These are phyloP conservation scores for Acronicta leporina DNA, from an alignment of 2,888 invertebrate genomes.

Conservation along the genomic window DNA sequence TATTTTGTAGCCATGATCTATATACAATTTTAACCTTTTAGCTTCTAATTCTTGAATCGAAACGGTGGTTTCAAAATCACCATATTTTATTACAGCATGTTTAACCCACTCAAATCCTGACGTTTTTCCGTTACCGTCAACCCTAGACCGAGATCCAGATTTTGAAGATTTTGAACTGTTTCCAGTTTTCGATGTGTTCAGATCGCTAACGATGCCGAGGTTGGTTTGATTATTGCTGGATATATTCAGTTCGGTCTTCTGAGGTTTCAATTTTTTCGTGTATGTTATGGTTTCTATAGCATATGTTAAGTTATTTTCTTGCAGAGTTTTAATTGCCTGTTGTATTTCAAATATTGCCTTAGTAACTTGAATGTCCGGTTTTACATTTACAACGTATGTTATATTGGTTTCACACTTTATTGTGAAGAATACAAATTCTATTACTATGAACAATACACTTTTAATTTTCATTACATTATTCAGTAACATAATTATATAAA, in stretches of 20 bases:
- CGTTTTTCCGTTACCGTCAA: background rate
- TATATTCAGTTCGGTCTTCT: constrained; percentile 1
- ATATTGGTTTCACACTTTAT: background rate
- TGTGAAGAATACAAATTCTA: background rate
- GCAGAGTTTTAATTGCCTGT: constrained; percentile 2
- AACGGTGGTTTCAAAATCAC: background rate
- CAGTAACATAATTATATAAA: no score
- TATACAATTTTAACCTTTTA: background rate
- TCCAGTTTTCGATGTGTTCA: background rate
- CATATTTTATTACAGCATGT: background rate
- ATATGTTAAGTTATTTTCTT: background rate
- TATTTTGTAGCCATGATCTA: background rate
- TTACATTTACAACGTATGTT: background rate
- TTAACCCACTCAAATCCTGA: background rate
- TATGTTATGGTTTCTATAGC: background rate
- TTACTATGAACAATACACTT: background rate
- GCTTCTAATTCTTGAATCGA: background rate
- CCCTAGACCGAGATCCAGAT: no score
- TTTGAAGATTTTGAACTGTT: background rate
- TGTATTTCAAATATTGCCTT: background rate
- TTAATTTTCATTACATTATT: constrained; percentile 14
- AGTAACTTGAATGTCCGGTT: background rate
- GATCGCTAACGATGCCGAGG: background rate
- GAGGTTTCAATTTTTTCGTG: background rate
- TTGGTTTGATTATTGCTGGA: background rate